Evolutionary conservation across 2,797 vertebrate species (phyloP).

Genomic region (Anguilla pacifica): DNA sequence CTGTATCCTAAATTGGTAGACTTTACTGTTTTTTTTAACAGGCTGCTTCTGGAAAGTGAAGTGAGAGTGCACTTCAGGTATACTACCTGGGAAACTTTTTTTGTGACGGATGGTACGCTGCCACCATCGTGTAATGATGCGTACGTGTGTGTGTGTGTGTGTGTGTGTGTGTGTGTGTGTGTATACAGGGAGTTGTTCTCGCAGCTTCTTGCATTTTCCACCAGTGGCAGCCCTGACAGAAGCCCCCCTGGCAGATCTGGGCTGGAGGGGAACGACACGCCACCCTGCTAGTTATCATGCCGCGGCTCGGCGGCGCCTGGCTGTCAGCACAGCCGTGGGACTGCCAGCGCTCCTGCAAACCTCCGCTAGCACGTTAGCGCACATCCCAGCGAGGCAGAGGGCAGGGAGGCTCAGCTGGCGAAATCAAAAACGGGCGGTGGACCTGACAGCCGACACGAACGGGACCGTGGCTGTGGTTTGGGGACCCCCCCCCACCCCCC

Average conservation of each 20-base stretch:
- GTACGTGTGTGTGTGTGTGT: too few relatives aligned
- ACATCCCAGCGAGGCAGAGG: neutral
- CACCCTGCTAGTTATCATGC: neutral
- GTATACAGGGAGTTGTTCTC: neutral
- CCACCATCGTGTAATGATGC: neutral
- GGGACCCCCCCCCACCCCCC: neutral
- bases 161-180: too few relatives aligned
- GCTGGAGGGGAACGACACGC: neutral
- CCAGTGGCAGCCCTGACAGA: neutral
- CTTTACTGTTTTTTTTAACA: neutral
- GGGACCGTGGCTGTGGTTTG: too few relatives aligned
- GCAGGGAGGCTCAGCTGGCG: neutral
- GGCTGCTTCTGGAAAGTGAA: neutral
- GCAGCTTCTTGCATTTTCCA: neutral
- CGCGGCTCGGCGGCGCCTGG: neutral
- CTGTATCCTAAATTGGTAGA: neutral
- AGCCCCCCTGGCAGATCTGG: neutral
- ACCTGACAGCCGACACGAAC: neutral
- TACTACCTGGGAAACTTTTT: neutral
- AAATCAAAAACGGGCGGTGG: neutral
- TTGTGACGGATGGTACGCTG: neutral
- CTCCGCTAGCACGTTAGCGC: neutral
- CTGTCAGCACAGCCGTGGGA: neutral
- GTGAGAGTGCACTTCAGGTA: neutral
- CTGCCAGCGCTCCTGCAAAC: neutral